These are phyloP conservation scores for Tetramorium bicarinatum DNA, from an alignment of 2,888 invertebrate species.

Conservation along the genomic window DNA sequence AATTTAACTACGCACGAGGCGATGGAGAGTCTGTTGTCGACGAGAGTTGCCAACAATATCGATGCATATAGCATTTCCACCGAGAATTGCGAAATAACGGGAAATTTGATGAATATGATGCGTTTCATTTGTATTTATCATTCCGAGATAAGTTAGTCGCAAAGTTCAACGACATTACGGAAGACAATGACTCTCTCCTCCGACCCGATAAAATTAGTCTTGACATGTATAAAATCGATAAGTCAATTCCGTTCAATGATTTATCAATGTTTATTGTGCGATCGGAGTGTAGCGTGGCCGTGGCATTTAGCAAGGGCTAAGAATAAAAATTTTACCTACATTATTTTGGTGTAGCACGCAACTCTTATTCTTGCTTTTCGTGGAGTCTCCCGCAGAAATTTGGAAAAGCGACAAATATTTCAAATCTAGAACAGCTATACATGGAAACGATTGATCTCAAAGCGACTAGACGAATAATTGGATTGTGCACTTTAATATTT, in stretches of 20 bases:
- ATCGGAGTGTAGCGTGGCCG: background rate
- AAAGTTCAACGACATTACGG: background rate
- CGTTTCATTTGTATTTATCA: background rate
- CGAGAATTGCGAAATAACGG: background rate
- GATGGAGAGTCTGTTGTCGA: constrained; percentile 14
- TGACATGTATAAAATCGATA: background rate
- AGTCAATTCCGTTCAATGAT: background rate
- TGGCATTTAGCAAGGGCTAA: no score
- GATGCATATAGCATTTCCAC: background rate
- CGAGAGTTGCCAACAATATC: constrained; percentile 5
- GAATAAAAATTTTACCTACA: background rate
- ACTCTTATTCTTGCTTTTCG: background rate
- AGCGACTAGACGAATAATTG: background rate
- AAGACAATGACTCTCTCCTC: background rate
- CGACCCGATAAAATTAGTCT: background rate
- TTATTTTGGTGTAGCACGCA: background rate
- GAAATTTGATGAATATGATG: constrained; percentile 4
- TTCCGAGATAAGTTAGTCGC: background rate
- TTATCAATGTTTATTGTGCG: constrained; percentile 10
- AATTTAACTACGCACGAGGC: constrained; percentile 25
- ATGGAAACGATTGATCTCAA: background rate
- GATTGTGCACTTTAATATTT: background rate
- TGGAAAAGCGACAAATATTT: background rate
- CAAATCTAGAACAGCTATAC: background rate
- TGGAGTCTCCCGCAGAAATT: background rate